Base-by-base conservation (phyloP, 2,797 vertebrate genomes). In the Mastacembelus armatus region DNA sequence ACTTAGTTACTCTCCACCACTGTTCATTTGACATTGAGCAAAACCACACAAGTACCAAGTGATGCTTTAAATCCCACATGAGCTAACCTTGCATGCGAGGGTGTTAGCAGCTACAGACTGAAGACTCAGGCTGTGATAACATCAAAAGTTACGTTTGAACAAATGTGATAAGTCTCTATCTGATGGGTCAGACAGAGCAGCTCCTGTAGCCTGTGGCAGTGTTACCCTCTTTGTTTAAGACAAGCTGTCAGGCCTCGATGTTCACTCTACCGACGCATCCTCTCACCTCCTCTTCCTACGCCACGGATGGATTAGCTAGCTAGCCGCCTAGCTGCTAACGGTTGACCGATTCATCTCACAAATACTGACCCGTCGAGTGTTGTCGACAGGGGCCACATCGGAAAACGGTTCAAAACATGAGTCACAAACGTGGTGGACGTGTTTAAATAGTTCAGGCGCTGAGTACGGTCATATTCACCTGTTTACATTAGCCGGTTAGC, bases 251-350 rank as follows among this genome's bases (percentile, higher is more conserved):
- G 65, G 58, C 66, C 59, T 30, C n/a, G 22, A 52, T 24, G 59
- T 75, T 60, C 47, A 71, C 68, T 48, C 47, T 29, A 32, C 44
- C 26, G 30, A 63, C 62, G 72, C 80, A 59, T 83, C 84, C 60
- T 39, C 42, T 76, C 78, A 40, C 52, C 84, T 75, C 48, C 55
- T 6, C 71, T 52, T 82, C 64, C 71, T 88, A 88, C 91, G 91
- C 86, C 89, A 91, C 71, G 52, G 59, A 19, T 72, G 78, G 86
- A 90, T 89, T 91, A 89, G 85, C 86, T 47, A 55, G 58, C 73
- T 74, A 84, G 55, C 72, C 39, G n/a, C 32, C 15, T 56, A 43
- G 61, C 55, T 52, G 84, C 88, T 89, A 83, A 74, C 71, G 22
- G 45, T 24, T 24, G 11, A 5, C 21, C 18, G 6, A 19, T 51